Evolutionary conservation across 2,797 vertebrate genomes (phyloP).

Genomic region (Catharus ustulatus): DNA sequence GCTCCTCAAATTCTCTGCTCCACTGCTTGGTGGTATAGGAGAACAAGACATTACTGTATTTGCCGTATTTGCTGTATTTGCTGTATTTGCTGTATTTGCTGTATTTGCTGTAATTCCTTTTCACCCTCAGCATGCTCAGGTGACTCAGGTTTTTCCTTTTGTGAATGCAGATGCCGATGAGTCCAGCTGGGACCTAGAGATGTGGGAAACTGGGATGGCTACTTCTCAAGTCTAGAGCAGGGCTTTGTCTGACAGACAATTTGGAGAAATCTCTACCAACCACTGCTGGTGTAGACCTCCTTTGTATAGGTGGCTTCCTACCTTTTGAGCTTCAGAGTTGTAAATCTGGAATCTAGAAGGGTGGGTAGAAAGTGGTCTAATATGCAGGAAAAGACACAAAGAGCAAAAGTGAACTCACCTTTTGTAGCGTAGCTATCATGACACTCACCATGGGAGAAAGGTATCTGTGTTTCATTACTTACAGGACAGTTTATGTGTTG

Average conservation of each 20-base stretch:
- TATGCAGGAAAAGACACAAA: neutral
- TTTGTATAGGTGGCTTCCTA: neutral
- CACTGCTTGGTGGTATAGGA: neutral
- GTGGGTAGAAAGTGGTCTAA: neutral
- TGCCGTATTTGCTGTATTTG: neutral
- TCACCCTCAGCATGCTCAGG: neutral
- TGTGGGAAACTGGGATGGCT: neutral
- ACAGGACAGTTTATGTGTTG: neutral
- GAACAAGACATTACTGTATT: neutral
- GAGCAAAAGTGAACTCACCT: neutral
- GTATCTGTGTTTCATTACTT: neutral
- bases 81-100: neutral
- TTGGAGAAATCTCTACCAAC: neutral
- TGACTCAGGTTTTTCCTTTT: neutral
- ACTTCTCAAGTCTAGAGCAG: neutral
- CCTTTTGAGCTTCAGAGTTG: neutral
- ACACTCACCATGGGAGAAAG: neutral
- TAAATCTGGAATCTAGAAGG: neutral
- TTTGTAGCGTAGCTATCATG: neutral
- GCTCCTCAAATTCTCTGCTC: neutral
- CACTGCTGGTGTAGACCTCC: neutral
- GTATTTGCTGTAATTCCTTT: neutral
- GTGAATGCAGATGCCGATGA: neutral
- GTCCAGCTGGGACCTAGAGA: neutral
- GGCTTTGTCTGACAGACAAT: neutral